Base-by-base conservation (phyloP, 1,140 invertebrate genomes). In the Brachionus calyciflorus region DNA sequence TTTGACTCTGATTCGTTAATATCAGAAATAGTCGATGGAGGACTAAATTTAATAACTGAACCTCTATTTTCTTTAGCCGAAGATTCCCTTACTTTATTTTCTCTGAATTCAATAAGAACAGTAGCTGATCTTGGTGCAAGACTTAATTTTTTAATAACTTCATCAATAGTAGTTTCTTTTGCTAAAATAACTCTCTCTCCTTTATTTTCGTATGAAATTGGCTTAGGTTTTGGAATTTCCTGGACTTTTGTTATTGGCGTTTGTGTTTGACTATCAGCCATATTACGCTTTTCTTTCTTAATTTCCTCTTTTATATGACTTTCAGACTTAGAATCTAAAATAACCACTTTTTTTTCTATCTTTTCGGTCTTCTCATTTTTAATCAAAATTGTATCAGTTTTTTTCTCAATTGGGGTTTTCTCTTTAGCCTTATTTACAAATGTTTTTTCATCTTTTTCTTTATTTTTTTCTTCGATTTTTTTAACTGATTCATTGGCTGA, bases 61-160 rank as follows among this genome's bases (percentile, higher is more conserved):
- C 55, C 55, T 60, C 30, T 60, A 10, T 3, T 44, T 44, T 65
- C 40, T 44, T 65, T 65, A 24, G 60, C 37, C 21, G 60, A 65
- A 65, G 60, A 65, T n/a, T 65, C 37, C 24, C 37, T 41, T 65
- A 26, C 40, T 46, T 46, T 65, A 12, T 21, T 37, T 24, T 65
- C 60, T 26, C 40, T 41, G 12, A 65, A 44, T 65, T 65, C 60
- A 44, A 65, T 44, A 21, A 65, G 44, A 24, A 65, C 60, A 12
- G 33, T 65, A 0, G 60, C 60, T 65, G 60, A 44, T 44, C 60
- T 21, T 26, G 60, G 60, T 26, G 60, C 60, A 12, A 44, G 33
- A 65, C 60, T 65, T 12, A 65, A 26, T 26, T 65, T 41, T 26
- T 65, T 65, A 9, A 65, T 65, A 9, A 44, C 41, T 12, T 65